Evolutionary conservation across 2,888 invertebrate species (phyloP).

Genomic region (Lasioglossum marginatum): DNA sequence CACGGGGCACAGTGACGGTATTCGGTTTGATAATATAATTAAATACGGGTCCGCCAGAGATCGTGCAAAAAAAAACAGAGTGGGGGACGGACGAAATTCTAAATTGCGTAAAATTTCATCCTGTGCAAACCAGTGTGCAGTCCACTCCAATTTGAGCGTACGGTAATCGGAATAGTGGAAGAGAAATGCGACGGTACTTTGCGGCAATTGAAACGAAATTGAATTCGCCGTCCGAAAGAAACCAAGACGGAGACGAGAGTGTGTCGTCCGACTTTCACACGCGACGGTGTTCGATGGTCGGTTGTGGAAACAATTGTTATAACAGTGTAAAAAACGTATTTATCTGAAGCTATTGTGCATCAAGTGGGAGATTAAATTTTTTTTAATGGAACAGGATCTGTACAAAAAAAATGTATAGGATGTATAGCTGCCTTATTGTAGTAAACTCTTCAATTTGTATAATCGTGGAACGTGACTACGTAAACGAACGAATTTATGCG

Average conservation of each 20-base stretch:
- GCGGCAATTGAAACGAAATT: slow-evolving; percentile 63
- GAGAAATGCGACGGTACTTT: slow-evolving; percentile 60
- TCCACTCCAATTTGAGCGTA: slow-evolving; percentile 38
- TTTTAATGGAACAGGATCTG: neutral
- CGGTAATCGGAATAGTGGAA: slow-evolving; percentile 56
- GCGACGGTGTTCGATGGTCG: slow-evolving; percentile 59
- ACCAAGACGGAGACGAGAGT: slow-evolving; percentile 35
- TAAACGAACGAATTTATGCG: slow-evolving; percentile 40
- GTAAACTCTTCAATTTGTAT: neutral
- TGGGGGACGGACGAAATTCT: neutral
- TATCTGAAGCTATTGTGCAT: too few relatives aligned
- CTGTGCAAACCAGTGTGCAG: slow-evolving; percentile 33
- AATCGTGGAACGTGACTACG: slow-evolving; percentile 4
- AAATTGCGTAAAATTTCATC: neutral
- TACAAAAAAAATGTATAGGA: neutral
- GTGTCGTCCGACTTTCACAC: slow-evolving; percentile 50
- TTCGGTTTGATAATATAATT: slow-evolving; percentile 10
- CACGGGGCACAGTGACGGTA: neutral
- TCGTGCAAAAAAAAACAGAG: neutral
- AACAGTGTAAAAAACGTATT: too few relatives aligned
- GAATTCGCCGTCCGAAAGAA: slow-evolving; percentile 55
- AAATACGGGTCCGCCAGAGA: neutral
- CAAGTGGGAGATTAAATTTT: neutral
- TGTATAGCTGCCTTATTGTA: neutral
- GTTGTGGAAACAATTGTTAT: slow-evolving; percentile 63